These are phyloP conservation scores for Erithacus rubecula DNA, from an alignment of 2,797 vertebrate species.

Conservation along the genomic window DNA sequence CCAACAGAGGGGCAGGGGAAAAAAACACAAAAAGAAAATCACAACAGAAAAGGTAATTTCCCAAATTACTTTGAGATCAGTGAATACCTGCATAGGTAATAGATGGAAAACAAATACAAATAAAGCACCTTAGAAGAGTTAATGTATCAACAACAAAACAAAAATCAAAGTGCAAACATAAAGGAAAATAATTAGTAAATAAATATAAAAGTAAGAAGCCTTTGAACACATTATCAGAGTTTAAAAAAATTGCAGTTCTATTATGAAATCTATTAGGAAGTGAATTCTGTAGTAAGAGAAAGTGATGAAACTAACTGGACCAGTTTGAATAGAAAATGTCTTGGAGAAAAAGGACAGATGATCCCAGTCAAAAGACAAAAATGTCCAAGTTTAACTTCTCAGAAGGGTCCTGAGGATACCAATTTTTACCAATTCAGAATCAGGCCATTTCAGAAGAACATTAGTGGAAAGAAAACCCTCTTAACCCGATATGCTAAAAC, in stretches of 20 bases:
- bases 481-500: neutral
- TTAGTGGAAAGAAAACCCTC: neutral
- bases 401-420: neutral
- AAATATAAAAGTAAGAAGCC: neutral
- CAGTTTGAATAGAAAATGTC: neutral
- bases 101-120: neutral
- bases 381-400: neutral
- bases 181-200: neutral
- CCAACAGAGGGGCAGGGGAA: neutral
- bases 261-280: neutral
- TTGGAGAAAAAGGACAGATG: neutral
- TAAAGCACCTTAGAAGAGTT: neutral
- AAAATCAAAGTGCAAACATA: neutral
- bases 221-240: neutral
- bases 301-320: neutral
- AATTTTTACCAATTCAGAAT: neutral
- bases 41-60: neutral
- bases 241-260: neutral
- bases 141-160: neutral
- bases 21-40: neutral
- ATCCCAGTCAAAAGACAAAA: neutral
- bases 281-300: neutral
- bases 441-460: fast-evolving
- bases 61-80: neutral
- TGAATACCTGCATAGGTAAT: neutral